Base-by-base conservation (phyloP, 2,888 invertebrate species). In the Zootermopsis nevadensis region DNA sequence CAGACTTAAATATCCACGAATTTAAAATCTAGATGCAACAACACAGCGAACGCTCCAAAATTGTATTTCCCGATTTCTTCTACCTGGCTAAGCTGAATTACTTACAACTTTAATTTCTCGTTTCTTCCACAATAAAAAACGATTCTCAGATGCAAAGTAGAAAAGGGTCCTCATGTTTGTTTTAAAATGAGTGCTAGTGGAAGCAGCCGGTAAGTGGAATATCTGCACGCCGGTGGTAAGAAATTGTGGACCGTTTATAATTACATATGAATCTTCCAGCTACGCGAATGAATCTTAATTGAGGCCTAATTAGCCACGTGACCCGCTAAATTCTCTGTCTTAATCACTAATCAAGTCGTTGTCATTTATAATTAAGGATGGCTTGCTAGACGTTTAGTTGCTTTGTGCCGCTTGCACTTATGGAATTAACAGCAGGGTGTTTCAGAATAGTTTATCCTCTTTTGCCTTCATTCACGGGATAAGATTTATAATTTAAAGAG, bases 321-420 rank as follows among this genome's bases (percentile, higher is more conserved):
- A 38, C 38, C 74, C n/a, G 60, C 60, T 27, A 27, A n/a, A 60
- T 6, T 60, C 74, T 74, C 22, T n/a, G n/a, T 74, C 74, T 74
- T 74, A 74, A 38, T 74, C 74, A 74, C 74, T 74, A 74, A 74
- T 74, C 74, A 74, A 74, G 35, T 74, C 74, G 38, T 74, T 74
- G 74, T 74, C 74, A 74, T 74, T 74, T 74, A 74, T 38, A 74
- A 74, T 74, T 38, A 74, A 74, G 35, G 38, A 7, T 27, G 60
- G 60, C 60, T 60, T 60, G n/a, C 8, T 53, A 60, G 60, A 60
- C 74, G 74, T 74, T 74, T 24, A 35, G 74, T 35, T 74, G 35
- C 38, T 74, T 74, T 42, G 74, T 74, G 22, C 35, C 33, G 12
- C 38, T 38, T 8, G 24, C 22, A 38, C 38, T 74, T 38, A 24